Evolutionary conservation across 2,888 invertebrate genomes (phyloP).

Genomic region (Cryptocheilus praepositus): DNA sequence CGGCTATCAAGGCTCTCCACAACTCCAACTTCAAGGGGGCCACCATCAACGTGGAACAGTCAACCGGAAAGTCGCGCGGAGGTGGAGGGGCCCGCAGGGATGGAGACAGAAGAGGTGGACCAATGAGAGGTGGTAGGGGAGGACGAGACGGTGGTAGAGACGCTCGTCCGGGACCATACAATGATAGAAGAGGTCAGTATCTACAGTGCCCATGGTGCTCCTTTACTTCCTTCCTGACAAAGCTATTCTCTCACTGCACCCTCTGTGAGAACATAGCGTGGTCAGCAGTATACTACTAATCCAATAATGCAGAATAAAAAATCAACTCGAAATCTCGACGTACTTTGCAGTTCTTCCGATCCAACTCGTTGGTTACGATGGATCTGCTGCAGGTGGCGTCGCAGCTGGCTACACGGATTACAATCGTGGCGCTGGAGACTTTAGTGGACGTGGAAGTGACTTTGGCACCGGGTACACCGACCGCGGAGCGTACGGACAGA

Average conservation of each 20-base stretch:
- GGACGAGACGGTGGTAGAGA: conserved; percentile 75
- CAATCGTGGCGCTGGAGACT: conserved; percentile 71
- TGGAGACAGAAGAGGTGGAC: conserved; percentile 77
- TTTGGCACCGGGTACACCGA: conserved; percentile 71
- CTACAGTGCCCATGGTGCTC: background rate
- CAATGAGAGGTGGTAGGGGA: conserved; percentile 77
- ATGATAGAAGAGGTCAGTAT: conserved; percentile 70
- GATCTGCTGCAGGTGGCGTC: conserved; percentile 67
- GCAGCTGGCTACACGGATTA: conserved; percentile 71
- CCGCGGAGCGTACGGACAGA: conserved; percentile 70
- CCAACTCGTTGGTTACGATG: conserved; percentile 68
- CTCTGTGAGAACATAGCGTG: conserved; percentile 46
- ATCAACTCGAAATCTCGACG: conserved; percentile 54
- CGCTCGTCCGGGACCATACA: conserved; percentile 73
- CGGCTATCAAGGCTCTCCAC: conserved; percentile 88
- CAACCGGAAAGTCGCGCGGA: conserved; percentile 84
- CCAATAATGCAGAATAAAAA: conserved; percentile 49
- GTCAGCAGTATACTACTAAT: conserved; percentile 24
- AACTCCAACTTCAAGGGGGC: conserved; percentile 89
- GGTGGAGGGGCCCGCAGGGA: conserved; percentile 77
- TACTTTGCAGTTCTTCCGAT: conserved; percentile 67
- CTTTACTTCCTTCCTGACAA: conserved; percentile 7
- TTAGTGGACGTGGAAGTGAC: conserved; percentile 68
- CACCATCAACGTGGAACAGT: conserved; percentile 89
- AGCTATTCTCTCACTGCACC: conserved; percentile 51